A percentile compares a stretch with the other conserved stretches of the same genome.
Conservation (phyloP, 2,797 vertebrate genomes). For the Cynopterus sphinx region DNA sequence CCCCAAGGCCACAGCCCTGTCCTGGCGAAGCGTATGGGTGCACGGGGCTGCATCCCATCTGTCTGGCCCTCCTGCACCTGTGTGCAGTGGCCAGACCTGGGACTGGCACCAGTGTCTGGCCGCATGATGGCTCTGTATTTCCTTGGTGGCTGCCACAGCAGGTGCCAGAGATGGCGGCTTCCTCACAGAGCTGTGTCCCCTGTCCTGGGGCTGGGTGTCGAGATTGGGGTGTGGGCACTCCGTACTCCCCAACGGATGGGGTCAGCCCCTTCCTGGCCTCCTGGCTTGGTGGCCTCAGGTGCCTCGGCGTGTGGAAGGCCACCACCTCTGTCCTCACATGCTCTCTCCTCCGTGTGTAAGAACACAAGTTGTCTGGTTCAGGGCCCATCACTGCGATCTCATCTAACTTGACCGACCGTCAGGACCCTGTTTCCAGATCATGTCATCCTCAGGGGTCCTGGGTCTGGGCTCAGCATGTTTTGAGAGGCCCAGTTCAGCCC, state of each 20-base stretch:
- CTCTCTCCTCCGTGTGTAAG: not conserved
- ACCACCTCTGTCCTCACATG: not conserved
- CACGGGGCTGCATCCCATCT: too few relatives aligned
- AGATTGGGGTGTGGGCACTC: not conserved
- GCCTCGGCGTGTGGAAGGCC: not conserved
- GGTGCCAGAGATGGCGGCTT: not conserved
- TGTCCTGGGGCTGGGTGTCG: too few relatives aligned
- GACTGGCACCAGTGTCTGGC: too few relatives aligned
- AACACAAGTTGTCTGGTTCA: not conserved
- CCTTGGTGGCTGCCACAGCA: not conserved
- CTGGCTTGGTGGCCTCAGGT: not conserved
- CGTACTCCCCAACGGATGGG: not conserved
- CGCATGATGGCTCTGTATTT: not conserved
- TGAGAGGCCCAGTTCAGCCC: too few relatives aligned
- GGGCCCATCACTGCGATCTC: not conserved
- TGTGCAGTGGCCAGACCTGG: too few relatives aligned
- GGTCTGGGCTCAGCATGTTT: accelerated
- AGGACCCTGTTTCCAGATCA: not conserved
- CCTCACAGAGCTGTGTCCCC: too few relatives aligned
- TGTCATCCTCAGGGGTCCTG: too few relatives aligned
- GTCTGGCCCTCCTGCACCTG: too few relatives aligned
- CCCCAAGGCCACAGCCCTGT: too few relatives aligned
- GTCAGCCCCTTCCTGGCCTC: not conserved
- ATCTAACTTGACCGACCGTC: not conserved
- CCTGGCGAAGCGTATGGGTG: too few relatives aligned